Conservation (phyloP, 35 echinoderm and acorn worm genomes). For the Amphiura filiformis region DNA sequence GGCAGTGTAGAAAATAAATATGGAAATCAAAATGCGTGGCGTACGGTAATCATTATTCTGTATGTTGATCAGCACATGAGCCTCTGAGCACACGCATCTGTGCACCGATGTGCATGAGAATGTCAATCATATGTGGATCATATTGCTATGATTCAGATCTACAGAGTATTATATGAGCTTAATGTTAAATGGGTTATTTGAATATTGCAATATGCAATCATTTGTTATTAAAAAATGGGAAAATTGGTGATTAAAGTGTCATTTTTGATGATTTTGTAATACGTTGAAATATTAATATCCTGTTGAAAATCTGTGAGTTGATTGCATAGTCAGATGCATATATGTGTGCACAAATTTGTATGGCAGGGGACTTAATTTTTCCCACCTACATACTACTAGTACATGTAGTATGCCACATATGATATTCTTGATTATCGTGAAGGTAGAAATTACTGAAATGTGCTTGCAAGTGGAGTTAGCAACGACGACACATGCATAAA, state of each 20-base stretch:
- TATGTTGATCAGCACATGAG: background rate
- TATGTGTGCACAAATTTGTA: too few species aligned
- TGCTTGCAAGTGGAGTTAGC: too few species aligned
- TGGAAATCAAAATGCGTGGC: background rate
- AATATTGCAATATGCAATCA: background rate
- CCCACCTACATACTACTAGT: too few species aligned
- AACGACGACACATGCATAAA: background rate
- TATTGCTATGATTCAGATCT: background rate
- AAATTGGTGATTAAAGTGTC: background rate
- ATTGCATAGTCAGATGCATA: background rate
- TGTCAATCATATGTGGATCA: background rate
- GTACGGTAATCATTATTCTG: background rate
- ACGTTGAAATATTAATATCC: background rate
- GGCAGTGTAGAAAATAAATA: background rate
- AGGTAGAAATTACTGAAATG: too few species aligned
- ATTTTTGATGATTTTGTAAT: background rate
- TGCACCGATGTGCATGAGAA: background rate
- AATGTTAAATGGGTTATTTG: background rate
- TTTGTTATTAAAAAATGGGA: too few species aligned
- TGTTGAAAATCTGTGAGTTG: background rate
- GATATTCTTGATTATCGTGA: too few species aligned
- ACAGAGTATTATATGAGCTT: background rate
- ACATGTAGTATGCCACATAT: too few species aligned
- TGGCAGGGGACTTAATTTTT: too few species aligned
- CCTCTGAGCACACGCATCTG: background rate